Evolutionary conservation across 2,113 vertebrate species (phyloP).

Genomic region (Dunckerocampus dactyliophorus): DNA sequence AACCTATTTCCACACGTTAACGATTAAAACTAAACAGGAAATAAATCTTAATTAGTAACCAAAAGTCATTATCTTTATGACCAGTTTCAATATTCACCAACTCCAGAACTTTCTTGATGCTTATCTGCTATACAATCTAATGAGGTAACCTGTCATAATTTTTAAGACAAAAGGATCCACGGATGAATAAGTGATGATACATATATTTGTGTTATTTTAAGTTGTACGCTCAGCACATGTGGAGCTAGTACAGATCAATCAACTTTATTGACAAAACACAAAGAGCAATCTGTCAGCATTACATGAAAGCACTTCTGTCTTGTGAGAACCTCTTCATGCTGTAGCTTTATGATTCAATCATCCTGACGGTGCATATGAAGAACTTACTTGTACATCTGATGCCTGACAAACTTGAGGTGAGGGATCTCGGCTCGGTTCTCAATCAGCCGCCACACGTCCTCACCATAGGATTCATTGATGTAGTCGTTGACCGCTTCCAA

Average conservation of each 20-base stretch:
- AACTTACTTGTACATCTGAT: conserved; percentile 75
- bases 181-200: too few relatives aligned
- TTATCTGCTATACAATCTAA: background rate
- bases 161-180: too few relatives aligned
- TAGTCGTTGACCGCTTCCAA: conserved; percentile 75
- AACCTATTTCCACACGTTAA: too few relatives aligned
- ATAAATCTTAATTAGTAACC: too few relatives aligned
- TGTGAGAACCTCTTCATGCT: background rate
- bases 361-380: background rate
- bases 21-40: too few relatives aligned
- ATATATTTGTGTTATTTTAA: too few relatives aligned
- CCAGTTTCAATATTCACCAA: background rate
- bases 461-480: conserved; percentile 73
- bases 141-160: too few relatives aligned
- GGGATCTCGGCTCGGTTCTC: conserved; percentile 74
- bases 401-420: conserved; percentile 72
- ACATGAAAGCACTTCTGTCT: background rate
- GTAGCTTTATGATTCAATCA: background rate
- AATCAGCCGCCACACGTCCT: conserved; percentile 74
- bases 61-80: too few relatives aligned
- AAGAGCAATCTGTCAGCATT: background rate
- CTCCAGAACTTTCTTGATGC: background rate
- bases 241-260: too few relatives aligned
- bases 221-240: too few relatives aligned
- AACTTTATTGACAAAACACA: background rate